Percentiles rank a stretch among this genome's conserved stretches.
These are phyloP conservation scores for Hirtodrosophila cameraria DNA, from an alignment of 2,888 invertebrate species.

Conservation along the genomic window DNA sequence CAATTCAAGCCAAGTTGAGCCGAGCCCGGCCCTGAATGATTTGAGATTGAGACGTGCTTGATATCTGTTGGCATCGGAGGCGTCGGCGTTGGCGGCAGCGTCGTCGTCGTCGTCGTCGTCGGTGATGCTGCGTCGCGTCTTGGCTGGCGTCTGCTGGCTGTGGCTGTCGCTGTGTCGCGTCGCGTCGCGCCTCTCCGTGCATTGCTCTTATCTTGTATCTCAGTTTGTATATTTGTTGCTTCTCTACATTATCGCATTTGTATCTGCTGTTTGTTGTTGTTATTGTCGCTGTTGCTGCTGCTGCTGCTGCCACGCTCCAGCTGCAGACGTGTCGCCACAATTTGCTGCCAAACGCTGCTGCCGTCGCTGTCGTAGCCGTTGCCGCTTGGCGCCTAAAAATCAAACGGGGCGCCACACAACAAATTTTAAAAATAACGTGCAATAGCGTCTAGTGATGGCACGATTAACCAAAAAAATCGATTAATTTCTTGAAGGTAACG, in stretches of 20 bases:
- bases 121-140: conserved; percentile 45
- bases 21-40: conserved; percentile 60
- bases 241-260: conserved; percentile 49
- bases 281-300: conserved; percentile 48
- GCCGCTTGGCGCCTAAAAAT: conserved; percentile 75
- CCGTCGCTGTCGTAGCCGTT: no score
- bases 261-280: conserved; percentile 40
- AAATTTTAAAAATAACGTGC: conserved; percentile 66
- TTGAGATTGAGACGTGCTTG: conserved; percentile 65
- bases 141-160: conserved; percentile 62
- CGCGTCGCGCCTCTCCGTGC: conserved; percentile 46
- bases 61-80: conserved; percentile 65
- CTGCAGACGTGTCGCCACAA: conserved; percentile 81
- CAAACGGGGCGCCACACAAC: conserved; percentile 65
- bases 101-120: conserved; percentile 31
- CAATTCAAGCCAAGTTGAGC: neutral
- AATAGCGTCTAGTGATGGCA: conserved; percentile 44
- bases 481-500: no score
- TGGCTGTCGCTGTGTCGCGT: no score
- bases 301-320: conserved; percentile 38
- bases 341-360: conserved; percentile 77
- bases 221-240: conserved; percentile 28
- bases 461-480: no score
- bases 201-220: conserved; percentile 65
- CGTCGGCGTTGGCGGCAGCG: conserved; percentile 51